phyloP scores from a whole-genome alignment of 35 echinoderm and acorn worm species.

The Heliocidaris tuberculata region DNA sequence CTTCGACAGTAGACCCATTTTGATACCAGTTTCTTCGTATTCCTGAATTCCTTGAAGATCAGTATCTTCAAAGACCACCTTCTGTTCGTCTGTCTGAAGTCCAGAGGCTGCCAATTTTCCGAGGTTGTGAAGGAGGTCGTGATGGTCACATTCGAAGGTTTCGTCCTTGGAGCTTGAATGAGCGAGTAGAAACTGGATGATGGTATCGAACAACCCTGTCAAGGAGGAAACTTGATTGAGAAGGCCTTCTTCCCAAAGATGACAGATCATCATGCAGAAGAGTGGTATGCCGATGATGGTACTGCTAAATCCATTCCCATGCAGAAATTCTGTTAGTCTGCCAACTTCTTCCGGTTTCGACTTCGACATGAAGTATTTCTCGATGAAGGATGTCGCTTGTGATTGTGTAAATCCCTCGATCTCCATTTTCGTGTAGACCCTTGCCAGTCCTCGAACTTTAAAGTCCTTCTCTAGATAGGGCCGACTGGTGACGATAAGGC shows the following conservation, averaged over 20 bases:
- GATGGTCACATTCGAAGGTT: background rate
- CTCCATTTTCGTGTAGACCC: constrained; percentile 20
- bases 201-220: constrained; percentile 14
- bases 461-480: constrained; percentile 29
- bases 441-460: background rate
- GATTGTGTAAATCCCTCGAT: constrained; percentile 28
- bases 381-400: background rate
- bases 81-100: background rate
- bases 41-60: background rate
- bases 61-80: background rate
- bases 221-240: background rate
- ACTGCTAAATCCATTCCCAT: background rate
- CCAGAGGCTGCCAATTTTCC: constrained; percentile 5
- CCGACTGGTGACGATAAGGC: constrained; percentile 12
- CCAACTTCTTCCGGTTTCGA: background rate
- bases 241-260: constrained; percentile 35
- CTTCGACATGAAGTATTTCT: constrained; percentile 15
- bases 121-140: background rate
- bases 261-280: constrained; percentile 26
- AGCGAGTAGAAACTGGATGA: background rate
- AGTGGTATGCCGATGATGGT: constrained; percentile 6
- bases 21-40: background rate
- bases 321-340: background rate
- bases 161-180: constrained; percentile 20
- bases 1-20: background rate